A percentile compares a stretch with the other conserved stretches of the same genome.
Evolutionary conservation across 1,140 invertebrate genomes (phyloP).

Genomic region (Pseudachorutes palmiensis): DNA sequence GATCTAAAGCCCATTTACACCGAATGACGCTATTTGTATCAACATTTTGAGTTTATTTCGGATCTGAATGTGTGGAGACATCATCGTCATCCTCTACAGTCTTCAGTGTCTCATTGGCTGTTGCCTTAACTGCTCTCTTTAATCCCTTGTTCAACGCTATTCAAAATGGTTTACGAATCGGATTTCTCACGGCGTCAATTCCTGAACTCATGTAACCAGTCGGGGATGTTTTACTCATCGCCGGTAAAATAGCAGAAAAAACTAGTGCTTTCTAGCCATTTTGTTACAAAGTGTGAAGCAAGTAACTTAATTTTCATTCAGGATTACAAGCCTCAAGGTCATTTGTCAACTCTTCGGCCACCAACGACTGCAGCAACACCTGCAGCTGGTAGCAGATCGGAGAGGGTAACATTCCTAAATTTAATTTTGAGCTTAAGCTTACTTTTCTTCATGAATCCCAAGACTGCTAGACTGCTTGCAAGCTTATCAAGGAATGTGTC

Average conservation of each 20-base stretch:
- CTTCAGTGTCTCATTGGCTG: no score
- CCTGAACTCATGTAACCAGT: not conserved
- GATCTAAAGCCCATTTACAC: not conserved
- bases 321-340: not conserved
- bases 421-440: constrained; percentile 4
- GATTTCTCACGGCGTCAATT: not conserved
- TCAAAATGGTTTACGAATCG: constrained; percentile 4
- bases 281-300: not conserved
- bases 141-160: no score
- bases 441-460: not conserved
- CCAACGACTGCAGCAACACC: not conserved
- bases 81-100: no score
- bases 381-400: not conserved
- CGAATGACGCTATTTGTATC: not conserved
- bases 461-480: not conserved
- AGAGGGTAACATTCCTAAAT: not conserved
- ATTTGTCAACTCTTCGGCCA: constrained; percentile 1
- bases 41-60: no score
- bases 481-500: not conserved
- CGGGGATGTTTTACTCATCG: not conserved
- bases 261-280: no score
- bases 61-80: no score
- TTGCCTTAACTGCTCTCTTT: no score
- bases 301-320: not conserved
- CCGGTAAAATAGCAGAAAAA: no score